phyloP scores from a whole-genome alignment of 2,113 vertebrate genomes.

The Prietella phreatophila region DNA sequence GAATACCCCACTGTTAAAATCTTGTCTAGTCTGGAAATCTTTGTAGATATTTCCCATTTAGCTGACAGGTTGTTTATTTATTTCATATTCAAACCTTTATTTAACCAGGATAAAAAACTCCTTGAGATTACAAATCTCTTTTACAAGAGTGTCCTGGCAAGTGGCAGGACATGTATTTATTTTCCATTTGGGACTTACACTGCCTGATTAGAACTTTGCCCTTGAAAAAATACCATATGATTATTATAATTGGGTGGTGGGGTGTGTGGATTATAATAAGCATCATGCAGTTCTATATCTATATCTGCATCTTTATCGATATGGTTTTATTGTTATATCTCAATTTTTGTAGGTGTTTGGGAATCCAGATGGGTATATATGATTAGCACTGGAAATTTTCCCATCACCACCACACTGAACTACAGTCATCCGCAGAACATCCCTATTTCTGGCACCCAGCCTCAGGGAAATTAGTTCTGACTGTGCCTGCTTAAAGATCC shows the following conservation, averaged over 20 bases:
- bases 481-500: conserved; percentile 28
- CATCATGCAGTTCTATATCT: not conserved
- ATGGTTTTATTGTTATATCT: not conserved
- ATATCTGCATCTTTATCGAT: not conserved
- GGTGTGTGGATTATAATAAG: not conserved
- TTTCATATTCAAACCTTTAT: no score
- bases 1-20: no score
- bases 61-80: no score
- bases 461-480: conserved; percentile 40
- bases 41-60: no score
- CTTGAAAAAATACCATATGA: not conserved
- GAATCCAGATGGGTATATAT: not conserved
- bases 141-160: no score
- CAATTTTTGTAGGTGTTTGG: not conserved
- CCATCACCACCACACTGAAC: conserved; percentile 12
- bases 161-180: no score
- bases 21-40: no score
- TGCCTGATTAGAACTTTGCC: not conserved
- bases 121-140: no score
- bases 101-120: no score
- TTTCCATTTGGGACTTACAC: not conserved
- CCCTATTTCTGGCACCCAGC: conserved; percentile 42
- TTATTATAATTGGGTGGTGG: not conserved
- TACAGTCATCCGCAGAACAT: conserved; percentile 33
- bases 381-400: conserved; percentile 27